Evolutionary conservation across 2,888 invertebrate genomes (phyloP), one percentile per base, ranked within the genome.

Genomic region (Rhogogaster chlorosoma): DNA sequence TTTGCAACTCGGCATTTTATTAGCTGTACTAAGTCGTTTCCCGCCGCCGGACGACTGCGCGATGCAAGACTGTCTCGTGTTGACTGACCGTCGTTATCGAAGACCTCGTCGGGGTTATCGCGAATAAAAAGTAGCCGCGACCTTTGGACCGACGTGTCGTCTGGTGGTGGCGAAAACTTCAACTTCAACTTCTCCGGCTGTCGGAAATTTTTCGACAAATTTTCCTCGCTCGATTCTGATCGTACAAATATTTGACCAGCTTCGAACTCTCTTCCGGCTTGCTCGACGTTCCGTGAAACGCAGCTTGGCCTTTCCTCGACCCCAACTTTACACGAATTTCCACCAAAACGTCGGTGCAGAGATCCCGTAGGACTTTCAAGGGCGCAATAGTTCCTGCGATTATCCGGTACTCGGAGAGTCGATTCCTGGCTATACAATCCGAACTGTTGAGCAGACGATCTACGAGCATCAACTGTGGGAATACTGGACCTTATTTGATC

Each of bases 1-100:
- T 88, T 88, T 86, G 89, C 90, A 88, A 91, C 86, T 89, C 87
- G 86, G 90, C 91, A 91, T 91, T 90, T 91, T 89, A 88, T 88
- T 86, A 73, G 49, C 57, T 78, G 36, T 78, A 29, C 53, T 84
- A 83, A 83, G 38, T 61, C 61, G 80, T 61, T 61, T 61, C 26
- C 80, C 64, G 64, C 57, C 36, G 64, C 36, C 71, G 45, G 80
- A 84, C 84, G 84, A 82, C 85, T 70, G 86, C 84, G 45, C 49
- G 84, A 26, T 45, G 22, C 49, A 82, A 82, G 77, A 70, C 64
- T 57, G 67, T 15, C 83, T 84, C 67, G 83, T 85, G 86, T 80
- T 82, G 57, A 84, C 86, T 85, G 85, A 64, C 83, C 82, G 82
- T 84, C 86, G 83, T 84, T 85, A 84, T 57, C 75, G 75, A 36